Conservation (phyloP, 2,888 invertebrate genomes). For the Rotaria sp. region DNA sequence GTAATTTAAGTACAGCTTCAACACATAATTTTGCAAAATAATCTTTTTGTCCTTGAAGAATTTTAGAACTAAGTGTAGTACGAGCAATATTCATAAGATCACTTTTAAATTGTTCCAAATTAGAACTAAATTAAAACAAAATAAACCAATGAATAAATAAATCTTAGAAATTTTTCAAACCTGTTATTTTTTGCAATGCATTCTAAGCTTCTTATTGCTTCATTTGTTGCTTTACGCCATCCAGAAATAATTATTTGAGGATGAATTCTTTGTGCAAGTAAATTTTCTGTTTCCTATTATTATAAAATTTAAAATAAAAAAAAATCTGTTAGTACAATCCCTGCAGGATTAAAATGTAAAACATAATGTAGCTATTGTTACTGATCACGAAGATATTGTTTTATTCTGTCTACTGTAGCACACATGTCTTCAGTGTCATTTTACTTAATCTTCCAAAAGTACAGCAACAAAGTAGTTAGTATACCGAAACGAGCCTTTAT, state of each 20-base stretch:
- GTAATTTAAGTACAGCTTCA: constrained; percentile 86
- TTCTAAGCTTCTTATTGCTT: constrained; percentile 73
- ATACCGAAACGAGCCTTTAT: too few species aligned
- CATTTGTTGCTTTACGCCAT: constrained; percentile 78
- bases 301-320: too few species aligned
- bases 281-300: constrained; percentile 74
- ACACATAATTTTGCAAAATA: constrained; percentile 89
- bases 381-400: too few species aligned
- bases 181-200: constrained; percentile 60
- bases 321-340: too few species aligned
- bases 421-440: too few species aligned
- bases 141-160: too few species aligned
- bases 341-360: too few species aligned
- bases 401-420: too few species aligned
- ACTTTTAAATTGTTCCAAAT: constrained; percentile 70
- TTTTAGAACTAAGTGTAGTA: constrained; percentile 94
- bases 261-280: constrained; percentile 85
- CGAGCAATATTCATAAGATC: constrained; percentile 92
- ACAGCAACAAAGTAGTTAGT: too few species aligned
- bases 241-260: constrained; percentile 95
- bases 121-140: constrained; percentile 56
- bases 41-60: constrained; percentile 91
- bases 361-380: too few species aligned
- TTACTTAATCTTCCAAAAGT: too few species aligned
- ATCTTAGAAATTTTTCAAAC: neutral